phyloP scores from a whole-genome alignment of 2,113 vertebrate species.

The Callionymus lyra region DNA sequence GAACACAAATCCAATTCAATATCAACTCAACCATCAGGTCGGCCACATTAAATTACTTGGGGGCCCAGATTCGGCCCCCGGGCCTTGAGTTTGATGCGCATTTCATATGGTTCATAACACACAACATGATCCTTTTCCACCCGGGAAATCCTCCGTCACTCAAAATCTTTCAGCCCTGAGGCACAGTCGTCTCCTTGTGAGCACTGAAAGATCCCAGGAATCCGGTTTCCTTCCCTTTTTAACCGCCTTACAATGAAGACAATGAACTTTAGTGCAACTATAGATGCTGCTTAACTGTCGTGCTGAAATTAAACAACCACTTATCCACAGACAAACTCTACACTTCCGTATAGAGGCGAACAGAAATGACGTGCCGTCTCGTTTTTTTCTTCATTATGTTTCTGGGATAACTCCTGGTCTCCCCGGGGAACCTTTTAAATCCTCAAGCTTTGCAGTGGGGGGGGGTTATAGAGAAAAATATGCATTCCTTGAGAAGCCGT shows the following conservation, averaged over 20 bases:
- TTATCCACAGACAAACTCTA: too few relatives aligned
- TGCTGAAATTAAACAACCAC: constrained; percentile 14
- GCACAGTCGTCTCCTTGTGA: constrained; percentile 37
- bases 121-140: constrained; percentile 37
- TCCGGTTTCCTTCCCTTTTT: constrained; percentile 23
- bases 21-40: too few relatives aligned
- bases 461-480: constrained; percentile 18
- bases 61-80: too few relatives aligned
- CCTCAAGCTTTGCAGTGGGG: constrained; percentile 15
- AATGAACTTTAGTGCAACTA: too few relatives aligned
- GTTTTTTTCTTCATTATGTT: constrained; percentile 8
- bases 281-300: too few relatives aligned
- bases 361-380: too few relatives aligned
- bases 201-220: constrained; percentile 17
- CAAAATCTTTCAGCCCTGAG: constrained; percentile 26
- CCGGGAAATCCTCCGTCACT: constrained; percentile 23
- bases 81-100: too few relatives aligned
- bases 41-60: too few relatives aligned
- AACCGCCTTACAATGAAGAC: too few relatives aligned
- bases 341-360: too few relatives aligned
- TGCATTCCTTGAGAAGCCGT: constrained; percentile 26
- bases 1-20: too few relatives aligned
- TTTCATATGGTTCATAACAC: constrained; percentile 20
- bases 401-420: constrained; percentile 9
- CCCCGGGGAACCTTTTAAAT: constrained; percentile 17